Evolutionary conservation across 2,888 invertebrate species (phyloP).

Genomic region (Leucoptera coffeella): DNA sequence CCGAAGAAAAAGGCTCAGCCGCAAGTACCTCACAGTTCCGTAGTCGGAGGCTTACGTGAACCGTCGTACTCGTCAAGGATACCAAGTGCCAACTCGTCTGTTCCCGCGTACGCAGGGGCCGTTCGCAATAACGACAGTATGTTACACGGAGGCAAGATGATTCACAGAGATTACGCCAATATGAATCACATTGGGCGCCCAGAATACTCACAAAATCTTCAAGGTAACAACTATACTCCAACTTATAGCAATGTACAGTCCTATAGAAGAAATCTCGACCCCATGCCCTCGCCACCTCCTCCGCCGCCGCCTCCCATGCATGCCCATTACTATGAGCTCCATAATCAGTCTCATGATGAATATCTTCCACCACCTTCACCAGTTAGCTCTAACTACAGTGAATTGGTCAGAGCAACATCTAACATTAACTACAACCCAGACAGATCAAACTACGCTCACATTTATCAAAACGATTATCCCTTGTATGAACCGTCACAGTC

Average conservation of each 20-base stretch:
- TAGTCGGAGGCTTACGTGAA: slow-evolving; percentile 61
- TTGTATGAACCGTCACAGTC: slow-evolving; percentile 31
- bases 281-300: slow-evolving; percentile 59
- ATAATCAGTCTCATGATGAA: slow-evolving; percentile 52
- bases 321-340: slow-evolving; percentile 40
- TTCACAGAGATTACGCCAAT: slow-evolving; percentile 29
- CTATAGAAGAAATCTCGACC: slow-evolving; percentile 33
- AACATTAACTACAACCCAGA: slow-evolving; percentile 43
- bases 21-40: slow-evolving; percentile 72
- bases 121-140: slow-evolving; percentile 6
- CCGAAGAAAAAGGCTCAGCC: slow-evolving; percentile 67
- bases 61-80: slow-evolving; percentile 66
- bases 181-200: slow-evolving; percentile 13
- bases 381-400: slow-evolving; percentile 87
- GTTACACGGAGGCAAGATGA: slow-evolving; percentile 2
- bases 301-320: slow-evolving; percentile 35
- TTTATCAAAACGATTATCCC: slow-evolving; percentile 57
- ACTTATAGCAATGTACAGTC: slow-evolving; percentile 56
- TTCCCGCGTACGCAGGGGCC: no score
- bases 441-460: slow-evolving; percentile 61
- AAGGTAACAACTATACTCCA: slow-evolving; percentile 14
- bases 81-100: slow-evolving; percentile 29
- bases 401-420: slow-evolving; percentile 73
- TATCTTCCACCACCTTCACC: slow-evolving; percentile 81
- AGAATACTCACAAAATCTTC: background rate